phyloP scores from a whole-genome alignment of 2,888 invertebrate genomes.

The Autographa gamma region DNA sequence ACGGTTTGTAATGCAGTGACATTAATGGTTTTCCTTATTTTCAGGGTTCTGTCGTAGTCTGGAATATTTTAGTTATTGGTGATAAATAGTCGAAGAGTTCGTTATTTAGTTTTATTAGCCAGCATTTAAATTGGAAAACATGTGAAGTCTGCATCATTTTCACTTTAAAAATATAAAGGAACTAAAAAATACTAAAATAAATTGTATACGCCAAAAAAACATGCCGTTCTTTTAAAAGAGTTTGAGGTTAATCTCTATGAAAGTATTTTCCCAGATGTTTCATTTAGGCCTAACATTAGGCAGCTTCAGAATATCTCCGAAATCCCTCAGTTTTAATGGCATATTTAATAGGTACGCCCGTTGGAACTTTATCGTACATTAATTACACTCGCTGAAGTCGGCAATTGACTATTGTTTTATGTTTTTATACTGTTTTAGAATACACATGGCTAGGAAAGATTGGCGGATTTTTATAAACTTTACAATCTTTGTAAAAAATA shows the following conservation, averaged over 20 bases:
- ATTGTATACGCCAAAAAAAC: conserved; percentile 10
- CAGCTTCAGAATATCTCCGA: conserved; percentile 43
- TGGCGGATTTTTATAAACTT: not conserved
- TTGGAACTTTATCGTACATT: conserved; percentile 65
- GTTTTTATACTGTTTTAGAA: conserved; percentile 44
- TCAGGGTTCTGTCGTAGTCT: not conserved
- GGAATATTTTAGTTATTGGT: not conserved
- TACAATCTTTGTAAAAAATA: too few relatives aligned
- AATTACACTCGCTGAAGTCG: conserved; percentile 59
- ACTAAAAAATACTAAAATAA: too few relatives aligned
- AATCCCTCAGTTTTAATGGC: conserved; percentile 60
- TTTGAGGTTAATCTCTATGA: conserved; percentile 17
- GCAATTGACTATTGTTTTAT: conserved; percentile 58
- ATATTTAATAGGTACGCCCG: conserved; percentile 59
- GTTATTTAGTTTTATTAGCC: not conserved
- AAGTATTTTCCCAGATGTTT: conserved; percentile 32
- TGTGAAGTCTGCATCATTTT: too few relatives aligned
- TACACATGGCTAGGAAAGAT: conserved; percentile 15
- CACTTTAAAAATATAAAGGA: too few relatives aligned
- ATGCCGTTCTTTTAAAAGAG: conserved; percentile 15
- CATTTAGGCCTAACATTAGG: conserved; percentile 12
- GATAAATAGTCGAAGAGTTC: not conserved
- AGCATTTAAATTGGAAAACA: too few relatives aligned
- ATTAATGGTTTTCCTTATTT: not conserved
- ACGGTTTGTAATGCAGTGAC: conserved; percentile 1